These are phyloP conservation scores for Hymenopus coronatus DNA, from an alignment of 2,888 invertebrate species.

Conservation along the genomic window DNA sequence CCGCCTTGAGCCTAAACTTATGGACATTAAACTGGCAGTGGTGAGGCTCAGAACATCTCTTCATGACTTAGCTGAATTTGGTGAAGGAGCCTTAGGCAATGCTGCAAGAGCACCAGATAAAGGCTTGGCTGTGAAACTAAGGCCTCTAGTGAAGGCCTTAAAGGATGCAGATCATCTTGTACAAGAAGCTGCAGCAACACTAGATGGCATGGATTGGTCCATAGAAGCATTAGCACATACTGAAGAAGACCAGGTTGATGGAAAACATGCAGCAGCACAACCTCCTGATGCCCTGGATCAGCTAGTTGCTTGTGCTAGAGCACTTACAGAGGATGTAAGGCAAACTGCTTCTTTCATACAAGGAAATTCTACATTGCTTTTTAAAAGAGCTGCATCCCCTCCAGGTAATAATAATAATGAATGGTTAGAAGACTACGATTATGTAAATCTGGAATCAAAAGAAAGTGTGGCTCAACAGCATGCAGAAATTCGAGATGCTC, in stretches of 20 bases:
- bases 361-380: slow-evolving; percentile 76
- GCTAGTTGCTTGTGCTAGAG: slow-evolving; percentile 80
- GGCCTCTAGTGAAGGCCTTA: slow-evolving; percentile 75
- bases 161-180: slow-evolving; percentile 77
- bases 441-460: slow-evolving; percentile 77
- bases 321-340: slow-evolving; percentile 84
- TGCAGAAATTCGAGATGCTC: slow-evolving; percentile 67
- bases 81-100: slow-evolving; percentile 84
- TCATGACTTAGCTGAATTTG: slow-evolving; percentile 85
- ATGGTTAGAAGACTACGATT: slow-evolving; percentile 85
- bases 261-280: slow-evolving; percentile 6
- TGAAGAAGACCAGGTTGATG: slow-evolving; percentile 48
- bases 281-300: slow-evolving; percentile 81
- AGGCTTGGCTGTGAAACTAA: slow-evolving; percentile 68
- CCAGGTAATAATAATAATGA: slow-evolving; percentile 51
- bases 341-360: slow-evolving; percentile 88
- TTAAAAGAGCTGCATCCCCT: slow-evolving; percentile 58
- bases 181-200: slow-evolving; percentile 69
- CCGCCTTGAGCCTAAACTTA: slow-evolving; percentile 71
- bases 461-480: slow-evolving; percentile 68
- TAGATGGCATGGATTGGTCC: slow-evolving; percentile 79
- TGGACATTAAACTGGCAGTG: slow-evolving; percentile 78
- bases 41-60: slow-evolving; percentile 74
- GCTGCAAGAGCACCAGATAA: slow-evolving; percentile 80
- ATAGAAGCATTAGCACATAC: slow-evolving; percentile 59